phyloP scores from a whole-genome alignment of 2,888 invertebrate species.

The Tetragonisca angustula region DNA sequence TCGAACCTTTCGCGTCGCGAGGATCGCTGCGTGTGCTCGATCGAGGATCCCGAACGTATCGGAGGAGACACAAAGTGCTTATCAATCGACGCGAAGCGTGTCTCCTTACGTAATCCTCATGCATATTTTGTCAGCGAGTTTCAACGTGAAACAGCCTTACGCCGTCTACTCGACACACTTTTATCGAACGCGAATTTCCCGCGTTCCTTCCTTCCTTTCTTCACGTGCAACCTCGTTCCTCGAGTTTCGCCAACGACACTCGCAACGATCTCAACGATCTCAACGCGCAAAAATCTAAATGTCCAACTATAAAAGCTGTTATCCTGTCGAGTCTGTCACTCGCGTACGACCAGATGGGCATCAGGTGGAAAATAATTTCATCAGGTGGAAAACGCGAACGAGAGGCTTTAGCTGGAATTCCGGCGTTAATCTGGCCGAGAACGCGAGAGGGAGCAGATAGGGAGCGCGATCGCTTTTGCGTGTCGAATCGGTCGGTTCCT shows the following conservation, averaged over 20 bases:
- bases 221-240: not conserved
- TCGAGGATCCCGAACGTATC: not conserved
- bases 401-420: not conserved
- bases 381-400: not conserved
- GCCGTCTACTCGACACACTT: slow-evolving; percentile 23
- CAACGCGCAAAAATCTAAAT: slow-evolving; percentile 20
- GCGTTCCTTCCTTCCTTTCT: not conserved
- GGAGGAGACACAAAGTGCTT: not conserved
- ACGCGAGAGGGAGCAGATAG: not conserved
- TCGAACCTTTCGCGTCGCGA: too few species aligned
- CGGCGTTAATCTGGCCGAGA: not conserved
- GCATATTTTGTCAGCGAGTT: slow-evolving; percentile 43
- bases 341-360: not conserved
- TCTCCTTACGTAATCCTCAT: slow-evolving; percentile 46
- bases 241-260: not conserved
- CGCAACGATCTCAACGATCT: too few species aligned
- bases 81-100: not conserved
- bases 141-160: slow-evolving; percentile 31
- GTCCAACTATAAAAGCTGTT: slow-evolving; percentile 21
- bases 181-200: slow-evolving; percentile 19
- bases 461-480: not conserved
- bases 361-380: slow-evolving; percentile 32
- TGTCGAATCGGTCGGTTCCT: slow-evolving; percentile 18
- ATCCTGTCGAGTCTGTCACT: too few species aligned
- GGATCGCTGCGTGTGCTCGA: not conserved